phyloP scores from a whole-genome alignment of 2,113 vertebrate genomes.

The Psephotus haematonotus region DNA sequence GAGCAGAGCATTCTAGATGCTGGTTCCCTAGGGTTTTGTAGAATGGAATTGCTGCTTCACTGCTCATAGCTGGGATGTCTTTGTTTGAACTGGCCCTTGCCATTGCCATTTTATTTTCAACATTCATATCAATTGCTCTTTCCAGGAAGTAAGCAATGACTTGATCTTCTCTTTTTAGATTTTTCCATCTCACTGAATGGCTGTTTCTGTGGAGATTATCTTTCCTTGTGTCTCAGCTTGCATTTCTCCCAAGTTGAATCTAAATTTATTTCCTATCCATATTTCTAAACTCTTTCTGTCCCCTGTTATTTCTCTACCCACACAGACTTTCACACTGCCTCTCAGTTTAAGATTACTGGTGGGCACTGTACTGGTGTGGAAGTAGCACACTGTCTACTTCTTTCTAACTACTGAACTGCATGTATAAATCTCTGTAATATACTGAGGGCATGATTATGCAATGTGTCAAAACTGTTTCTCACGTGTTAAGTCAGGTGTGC shows the following conservation, averaged over 20 bases:
- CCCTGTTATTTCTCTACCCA: constrained; percentile 69
- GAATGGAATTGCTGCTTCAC: neutral
- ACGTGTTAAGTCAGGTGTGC: neutral
- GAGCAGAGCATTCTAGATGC: neutral
- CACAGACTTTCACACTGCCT: constrained; percentile 70
- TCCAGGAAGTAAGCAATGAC: constrained; percentile 40
- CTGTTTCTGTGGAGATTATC: constrained; percentile 57
- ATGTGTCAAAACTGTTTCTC: neutral
- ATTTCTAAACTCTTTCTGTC: constrained; percentile 65
- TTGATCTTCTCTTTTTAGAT: constrained; percentile 2
- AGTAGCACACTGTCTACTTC: constrained; percentile 57
- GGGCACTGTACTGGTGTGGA: constrained; percentile 58
- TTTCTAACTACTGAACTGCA: neutral
- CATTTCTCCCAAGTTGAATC: constrained; percentile 25
- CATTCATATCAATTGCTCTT: neutral
- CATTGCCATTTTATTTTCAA: neutral
- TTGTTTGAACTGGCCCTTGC: constrained; percentile 21
- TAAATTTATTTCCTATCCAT: constrained; percentile 59
- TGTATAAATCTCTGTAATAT: neutral
- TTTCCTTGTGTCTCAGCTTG: constrained; percentile 4
- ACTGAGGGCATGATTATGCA: constrained; percentile 24
- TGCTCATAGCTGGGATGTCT: neutral
- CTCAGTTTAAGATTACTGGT: constrained; percentile 63
- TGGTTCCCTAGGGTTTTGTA: neutral
- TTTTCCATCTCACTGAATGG: constrained; percentile 30